Conservation (phyloP, 2,797 vertebrate species). For the Gymnoscopelus braueri region DNA sequence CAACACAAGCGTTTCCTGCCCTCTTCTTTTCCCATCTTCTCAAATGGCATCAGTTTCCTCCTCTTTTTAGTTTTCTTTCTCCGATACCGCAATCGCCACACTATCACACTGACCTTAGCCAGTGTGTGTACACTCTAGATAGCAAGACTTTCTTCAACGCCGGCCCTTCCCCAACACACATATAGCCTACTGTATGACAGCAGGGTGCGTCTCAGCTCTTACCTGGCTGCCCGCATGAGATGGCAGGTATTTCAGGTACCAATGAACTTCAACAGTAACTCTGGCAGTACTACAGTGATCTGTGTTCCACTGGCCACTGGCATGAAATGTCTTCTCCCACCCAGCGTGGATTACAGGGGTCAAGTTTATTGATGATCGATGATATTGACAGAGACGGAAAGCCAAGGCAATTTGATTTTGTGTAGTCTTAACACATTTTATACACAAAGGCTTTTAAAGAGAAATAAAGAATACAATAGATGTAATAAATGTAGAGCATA, state of each 20-base stretch:
- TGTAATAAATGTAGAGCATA: too few relatives aligned
- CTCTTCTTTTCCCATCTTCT: too few relatives aligned
- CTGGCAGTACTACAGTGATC: slow-evolving; percentile 19
- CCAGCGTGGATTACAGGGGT: slow-evolving; percentile 3
- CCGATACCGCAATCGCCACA: slow-evolving; percentile 5
- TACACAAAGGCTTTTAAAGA: too few relatives aligned
- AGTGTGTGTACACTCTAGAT: too few relatives aligned
- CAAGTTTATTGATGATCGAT: background rate
- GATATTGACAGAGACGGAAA: too few relatives aligned
- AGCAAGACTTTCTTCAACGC: too few relatives aligned
- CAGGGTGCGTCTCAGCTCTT: slow-evolving; percentile 12
- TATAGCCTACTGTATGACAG: slow-evolving; percentile 12
- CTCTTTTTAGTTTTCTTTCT: background rate
- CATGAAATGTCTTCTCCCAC: background rate
- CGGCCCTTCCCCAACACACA: slow-evolving; percentile 25
- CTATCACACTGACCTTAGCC: slow-evolving; percentile 18
- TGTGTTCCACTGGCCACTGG: slow-evolving; percentile 12
- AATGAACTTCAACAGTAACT: slow-evolving; percentile 26
- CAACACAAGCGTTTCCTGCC: too few relatives aligned
- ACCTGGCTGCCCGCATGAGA: slow-evolving; percentile 19
- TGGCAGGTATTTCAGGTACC: slow-evolving; percentile 23
- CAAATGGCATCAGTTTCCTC: too few relatives aligned
- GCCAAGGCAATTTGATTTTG: too few relatives aligned
- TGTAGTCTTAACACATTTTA: too few relatives aligned
- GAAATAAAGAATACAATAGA: too few relatives aligned